Percentiles rank a stretch among this genome's conserved stretches.
These are phyloP conservation scores for Agrotis exclamationis DNA, from an alignment of 2,888 invertebrate genomes.

Conservation along the genomic window DNA sequence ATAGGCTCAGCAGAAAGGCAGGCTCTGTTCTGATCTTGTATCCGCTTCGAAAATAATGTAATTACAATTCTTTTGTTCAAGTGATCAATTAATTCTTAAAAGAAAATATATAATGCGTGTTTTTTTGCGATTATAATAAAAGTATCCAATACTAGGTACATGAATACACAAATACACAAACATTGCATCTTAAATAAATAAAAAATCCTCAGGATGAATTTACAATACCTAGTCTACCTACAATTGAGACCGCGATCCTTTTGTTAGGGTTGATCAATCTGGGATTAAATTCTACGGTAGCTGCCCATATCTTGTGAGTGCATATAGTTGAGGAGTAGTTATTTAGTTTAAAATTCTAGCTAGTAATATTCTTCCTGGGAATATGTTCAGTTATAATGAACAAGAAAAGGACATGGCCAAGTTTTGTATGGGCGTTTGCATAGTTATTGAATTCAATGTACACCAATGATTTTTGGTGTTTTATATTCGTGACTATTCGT, in stretches of 20 bases:
- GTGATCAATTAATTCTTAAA: not conserved
- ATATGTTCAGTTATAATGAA: conserved; percentile 41
- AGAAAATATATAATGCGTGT: not conserved
- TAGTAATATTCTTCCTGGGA: not conserved
- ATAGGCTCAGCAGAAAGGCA: conserved; percentile 18
- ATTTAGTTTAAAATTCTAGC: conserved; percentile 5
- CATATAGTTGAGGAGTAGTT: not conserved
- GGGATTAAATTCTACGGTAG: conserved; percentile 11
- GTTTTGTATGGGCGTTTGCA: too few relatives aligned
- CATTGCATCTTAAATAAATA: not conserved
- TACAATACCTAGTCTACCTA: not conserved
- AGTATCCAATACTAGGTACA: not conserved
- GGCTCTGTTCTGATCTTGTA: not conserved
- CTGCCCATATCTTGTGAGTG: not conserved
- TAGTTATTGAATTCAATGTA: too few relatives aligned
- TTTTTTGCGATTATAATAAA: not conserved
- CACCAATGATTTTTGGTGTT: too few relatives aligned
- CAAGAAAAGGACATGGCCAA: too few relatives aligned
- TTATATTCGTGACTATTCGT: too few relatives aligned
- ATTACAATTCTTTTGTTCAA: not conserved
- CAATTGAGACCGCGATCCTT: conserved; percentile 23
- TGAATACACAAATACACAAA: not conserved
- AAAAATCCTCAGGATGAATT: not conserved
- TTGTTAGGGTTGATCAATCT: conserved; percentile 24
- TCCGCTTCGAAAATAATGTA: too few relatives aligned